Base-by-base conservation (phyloP, 2,797 vertebrate genomes). In the Pteropus rufus region DNA sequence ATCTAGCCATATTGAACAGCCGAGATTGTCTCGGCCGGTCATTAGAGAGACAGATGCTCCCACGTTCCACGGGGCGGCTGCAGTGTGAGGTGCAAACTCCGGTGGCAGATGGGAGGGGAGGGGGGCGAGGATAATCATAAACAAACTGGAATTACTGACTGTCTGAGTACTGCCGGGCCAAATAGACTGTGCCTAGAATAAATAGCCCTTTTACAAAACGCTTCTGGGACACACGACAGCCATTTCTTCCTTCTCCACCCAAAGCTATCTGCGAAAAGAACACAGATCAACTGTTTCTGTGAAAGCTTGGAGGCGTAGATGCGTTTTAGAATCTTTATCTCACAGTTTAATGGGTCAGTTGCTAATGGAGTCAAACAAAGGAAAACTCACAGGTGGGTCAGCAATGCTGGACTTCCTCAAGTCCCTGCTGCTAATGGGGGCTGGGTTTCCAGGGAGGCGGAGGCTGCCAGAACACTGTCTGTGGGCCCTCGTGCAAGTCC, bases 11-110 rank as follows among this genome's bases (percentile, higher is more conserved):
- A 97, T 91, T 93, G 95, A 97, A 92, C 93, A 96, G 94, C 86
- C 58, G 92, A 96, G 96, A 95, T 60, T 96, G 95, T 94, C 95
- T 54, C 3, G 26, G 81, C 95, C 69, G 23, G 93, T 97, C 97
- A 98, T 98, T 97, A 98, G 93, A 93, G 67, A 97, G 98, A 97
- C 96, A 98, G 98, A 98, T 96, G 97, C 95, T 98, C 89, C 95
- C 92, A 89, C 87, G 52, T 98, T 98, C 97, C 44, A 88, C 93
- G 96, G 96, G 97, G 91, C 3, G 36, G 86, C 96, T 81, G 62
- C 76, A 58, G 92, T 10, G 23, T 97, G 96, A 97, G 93, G n/a
- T 81, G 4, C 89, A 64, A 89, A 93, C 95, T 97, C 96, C 26
- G 65, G 82, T 73, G 94, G 92, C 97, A 97, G 97, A 98, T 89